Conservation (phyloP, 2,113 vertebrate genomes). For the Dipodomys spectabilis region DNA sequence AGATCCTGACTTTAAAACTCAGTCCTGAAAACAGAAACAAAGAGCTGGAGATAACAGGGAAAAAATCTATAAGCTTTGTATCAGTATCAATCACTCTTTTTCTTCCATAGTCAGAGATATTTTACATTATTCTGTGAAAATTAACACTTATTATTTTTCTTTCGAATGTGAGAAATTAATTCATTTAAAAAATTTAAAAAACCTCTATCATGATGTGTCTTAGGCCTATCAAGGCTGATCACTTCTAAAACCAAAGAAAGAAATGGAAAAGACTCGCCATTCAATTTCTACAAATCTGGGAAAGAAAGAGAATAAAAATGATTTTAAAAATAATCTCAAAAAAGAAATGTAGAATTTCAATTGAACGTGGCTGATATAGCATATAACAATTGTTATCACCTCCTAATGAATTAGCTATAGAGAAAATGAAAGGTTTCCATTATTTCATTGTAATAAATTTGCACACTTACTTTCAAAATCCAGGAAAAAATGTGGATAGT, state of each 20-base stretch:
- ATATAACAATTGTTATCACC: constrained; percentile 65
- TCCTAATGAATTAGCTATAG: constrained; percentile 78
- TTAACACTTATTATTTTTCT: constrained; percentile 6
- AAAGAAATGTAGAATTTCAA: constrained; percentile 75
- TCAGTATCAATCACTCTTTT: background rate
- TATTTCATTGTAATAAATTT: constrained; percentile 67
- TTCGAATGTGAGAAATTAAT: constrained; percentile 71
- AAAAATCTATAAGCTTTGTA: background rate
- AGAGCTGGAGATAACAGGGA: background rate
- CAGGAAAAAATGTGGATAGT: constrained; percentile 99
- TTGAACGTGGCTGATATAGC: constrained; percentile 61
- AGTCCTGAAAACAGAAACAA: background rate
- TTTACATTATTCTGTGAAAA: background rate
- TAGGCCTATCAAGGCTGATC: constrained; percentile 89
- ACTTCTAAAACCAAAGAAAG: constrained; percentile 98
- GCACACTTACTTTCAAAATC: constrained; percentile 99
- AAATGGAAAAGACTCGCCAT: constrained; percentile 95
- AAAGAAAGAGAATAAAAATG: constrained; percentile 82
- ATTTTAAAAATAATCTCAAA: constrained; percentile 78
- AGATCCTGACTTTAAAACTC: no score
- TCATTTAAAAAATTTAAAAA: constrained; percentile 79
- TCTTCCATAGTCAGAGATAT: background rate
- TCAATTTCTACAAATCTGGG: constrained; percentile 91
- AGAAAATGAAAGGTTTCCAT: constrained; percentile 73
- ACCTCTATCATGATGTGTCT: constrained; percentile 80